Evolutionary conservation across 2,797 vertebrate species (phyloP).

Genomic region (Cirrhinus molitorella): DNA sequence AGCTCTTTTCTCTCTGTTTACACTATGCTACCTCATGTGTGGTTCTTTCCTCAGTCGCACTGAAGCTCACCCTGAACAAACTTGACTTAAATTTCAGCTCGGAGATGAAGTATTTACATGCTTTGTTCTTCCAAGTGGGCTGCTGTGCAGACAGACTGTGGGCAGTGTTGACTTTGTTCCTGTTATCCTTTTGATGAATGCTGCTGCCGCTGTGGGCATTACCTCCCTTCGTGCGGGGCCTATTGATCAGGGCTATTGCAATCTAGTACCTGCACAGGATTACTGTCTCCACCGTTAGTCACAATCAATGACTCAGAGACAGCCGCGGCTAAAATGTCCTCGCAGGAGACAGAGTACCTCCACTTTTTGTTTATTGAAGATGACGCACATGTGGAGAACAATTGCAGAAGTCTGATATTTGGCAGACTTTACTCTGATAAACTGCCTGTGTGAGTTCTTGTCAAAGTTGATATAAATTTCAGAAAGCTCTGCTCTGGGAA

Average conservation of each 20-base stretch:
- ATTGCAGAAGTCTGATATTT: slow-evolving; percentile 7
- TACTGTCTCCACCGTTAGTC: slow-evolving; percentile 53
- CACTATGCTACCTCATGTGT: background rate
- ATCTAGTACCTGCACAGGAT: slow-evolving; percentile 54
- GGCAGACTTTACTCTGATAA: slow-evolving; percentile 36
- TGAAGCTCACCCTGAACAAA: slow-evolving; percentile 29
- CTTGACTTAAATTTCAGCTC: slow-evolving; percentile 35
- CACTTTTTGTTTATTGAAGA: slow-evolving; percentile 47
- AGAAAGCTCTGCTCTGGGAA: slow-evolving; percentile 10
- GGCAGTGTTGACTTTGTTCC: slow-evolving; percentile 48
- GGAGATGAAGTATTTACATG: slow-evolving; percentile 47
- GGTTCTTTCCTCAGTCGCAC: background rate
- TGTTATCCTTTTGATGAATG: slow-evolving; percentile 50
- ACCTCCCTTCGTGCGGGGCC: slow-evolving; percentile 35
- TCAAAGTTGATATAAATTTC: slow-evolving; percentile 31
- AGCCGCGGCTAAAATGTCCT: slow-evolving; percentile 26
- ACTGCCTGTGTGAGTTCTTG: slow-evolving; percentile 26
- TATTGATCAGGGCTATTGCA: slow-evolving; percentile 60
- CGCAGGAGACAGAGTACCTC: slow-evolving; percentile 37
- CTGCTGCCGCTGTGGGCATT: slow-evolving; percentile 40
- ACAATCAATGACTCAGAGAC: slow-evolving; percentile 58
- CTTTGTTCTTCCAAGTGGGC: slow-evolving; percentile 28
- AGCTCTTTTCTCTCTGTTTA: slow-evolving; percentile 7
- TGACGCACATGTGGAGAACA: slow-evolving; percentile 35
- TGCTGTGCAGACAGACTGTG: slow-evolving; percentile 35